Conservation (phyloP, 2,888 invertebrate species). For the Andrena haemorrhoa region DNA sequence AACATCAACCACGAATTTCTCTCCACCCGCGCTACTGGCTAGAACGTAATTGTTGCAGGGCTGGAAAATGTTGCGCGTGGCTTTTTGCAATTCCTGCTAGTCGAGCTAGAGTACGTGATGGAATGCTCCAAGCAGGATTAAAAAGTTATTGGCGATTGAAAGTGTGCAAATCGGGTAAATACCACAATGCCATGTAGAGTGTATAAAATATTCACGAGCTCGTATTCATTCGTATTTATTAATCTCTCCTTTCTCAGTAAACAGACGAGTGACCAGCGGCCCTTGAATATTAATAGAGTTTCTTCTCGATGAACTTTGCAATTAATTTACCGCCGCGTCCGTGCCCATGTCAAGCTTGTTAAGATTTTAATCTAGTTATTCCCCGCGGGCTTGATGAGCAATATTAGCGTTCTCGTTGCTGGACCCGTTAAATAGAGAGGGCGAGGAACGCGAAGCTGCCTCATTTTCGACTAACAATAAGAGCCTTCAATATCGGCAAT, state of each 20-base stretch:
- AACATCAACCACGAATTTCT: no score
- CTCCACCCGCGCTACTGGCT: no score
- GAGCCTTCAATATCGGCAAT: slow-evolving; percentile 13
- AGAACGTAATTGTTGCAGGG: no score
- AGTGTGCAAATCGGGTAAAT: no score
- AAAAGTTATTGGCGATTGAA: no score
- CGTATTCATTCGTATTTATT: slow-evolving; percentile 20
- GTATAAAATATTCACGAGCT: background rate
- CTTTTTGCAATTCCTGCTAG: no score
- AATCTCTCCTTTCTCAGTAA: slow-evolving; percentile 32
- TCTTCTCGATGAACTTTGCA: slow-evolving; percentile 58
- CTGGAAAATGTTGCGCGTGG: no score
- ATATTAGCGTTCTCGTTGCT: slow-evolving; percentile 65
- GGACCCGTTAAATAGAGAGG: slow-evolving; percentile 36
- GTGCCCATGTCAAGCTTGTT: slow-evolving; percentile 62
- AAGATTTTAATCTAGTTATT: slow-evolving; percentile 74
- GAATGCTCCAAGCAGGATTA: no score
- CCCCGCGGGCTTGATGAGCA: slow-evolving; percentile 71
- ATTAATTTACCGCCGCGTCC: slow-evolving; percentile 71
- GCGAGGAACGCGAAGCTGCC: slow-evolving; percentile 1
- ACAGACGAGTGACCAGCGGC: slow-evolving; percentile 22
- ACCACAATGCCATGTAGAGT: no score
- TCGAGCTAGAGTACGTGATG: no score
- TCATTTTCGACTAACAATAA: slow-evolving; percentile 23
- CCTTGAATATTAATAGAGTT: slow-evolving; percentile 60